Evolutionary conservation across 2,797 vertebrate species (phyloP).

Genomic region (Lerista edwardsae): DNA sequence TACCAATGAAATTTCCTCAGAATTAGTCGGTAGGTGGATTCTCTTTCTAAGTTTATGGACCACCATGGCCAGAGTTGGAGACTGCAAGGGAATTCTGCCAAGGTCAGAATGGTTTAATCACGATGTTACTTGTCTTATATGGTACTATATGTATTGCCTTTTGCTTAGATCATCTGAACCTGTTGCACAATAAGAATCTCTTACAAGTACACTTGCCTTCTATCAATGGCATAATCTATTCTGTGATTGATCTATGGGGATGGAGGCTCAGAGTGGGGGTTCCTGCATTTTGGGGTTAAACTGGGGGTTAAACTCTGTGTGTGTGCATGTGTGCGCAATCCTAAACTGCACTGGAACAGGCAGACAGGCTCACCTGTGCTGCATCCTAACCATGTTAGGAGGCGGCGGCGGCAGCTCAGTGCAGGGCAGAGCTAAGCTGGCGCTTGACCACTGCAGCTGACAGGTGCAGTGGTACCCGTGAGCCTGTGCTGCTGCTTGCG

Average conservation of each 20-base stretch:
- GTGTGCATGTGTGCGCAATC: too few species aligned
- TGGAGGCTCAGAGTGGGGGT: not conserved
- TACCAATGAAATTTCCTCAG: not conserved
- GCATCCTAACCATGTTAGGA: too few species aligned
- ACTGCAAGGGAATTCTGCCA: not conserved
- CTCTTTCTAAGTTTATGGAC: not conserved
- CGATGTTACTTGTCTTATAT: not conserved
- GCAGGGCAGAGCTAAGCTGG: too few species aligned
- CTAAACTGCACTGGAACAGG: too few species aligned
- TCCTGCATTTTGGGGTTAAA: not conserved
- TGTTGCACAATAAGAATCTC: not conserved
- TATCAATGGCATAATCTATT: not conserved
- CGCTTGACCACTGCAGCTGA: too few species aligned
- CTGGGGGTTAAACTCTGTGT: too few species aligned
- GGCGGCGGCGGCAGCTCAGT: too few species aligned
- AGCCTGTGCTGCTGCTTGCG: too few species aligned
- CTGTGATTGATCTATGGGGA: not conserved
- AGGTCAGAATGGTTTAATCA: not conserved
- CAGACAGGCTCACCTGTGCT: too few species aligned
- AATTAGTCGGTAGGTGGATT: not conserved
- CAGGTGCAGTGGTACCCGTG: too few species aligned
- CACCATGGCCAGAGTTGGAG: not conserved
- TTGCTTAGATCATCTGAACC: not conserved
- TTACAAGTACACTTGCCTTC: not conserved
- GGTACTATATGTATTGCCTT: not conserved